Evolutionary conservation across 2,113 vertebrate species (phyloP).

Genomic region (Raja brachyura): DNA sequence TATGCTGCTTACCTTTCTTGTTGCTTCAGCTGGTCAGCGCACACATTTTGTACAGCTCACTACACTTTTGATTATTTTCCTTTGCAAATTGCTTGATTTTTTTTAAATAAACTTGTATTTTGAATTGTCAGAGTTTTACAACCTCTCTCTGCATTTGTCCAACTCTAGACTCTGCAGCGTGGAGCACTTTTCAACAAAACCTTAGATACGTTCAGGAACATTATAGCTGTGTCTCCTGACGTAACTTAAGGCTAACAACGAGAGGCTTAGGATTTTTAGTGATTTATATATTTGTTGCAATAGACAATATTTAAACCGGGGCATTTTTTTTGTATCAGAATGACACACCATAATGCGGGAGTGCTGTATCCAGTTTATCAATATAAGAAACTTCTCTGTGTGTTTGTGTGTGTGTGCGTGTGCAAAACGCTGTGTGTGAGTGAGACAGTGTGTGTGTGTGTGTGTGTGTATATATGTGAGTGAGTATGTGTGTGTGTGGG

Average conservation of each 20-base stretch:
- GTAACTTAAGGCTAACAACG: neutral
- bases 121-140: neutral
- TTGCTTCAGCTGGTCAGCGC: constrained; percentile 1
- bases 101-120: neutral
- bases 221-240: neutral
- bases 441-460: too few species aligned
- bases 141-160: neutral
- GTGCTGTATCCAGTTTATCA: neutral
- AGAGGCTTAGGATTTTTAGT: neutral
- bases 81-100: neutral
- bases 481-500: too few species aligned
- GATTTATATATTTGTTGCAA: neutral
- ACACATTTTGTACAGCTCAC: neutral
- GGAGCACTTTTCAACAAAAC: neutral
- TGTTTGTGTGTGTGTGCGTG: too few species aligned
- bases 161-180: neutral
- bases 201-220: neutral
- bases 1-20: constrained; percentile 6
- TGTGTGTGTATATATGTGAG: too few species aligned
- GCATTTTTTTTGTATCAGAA: neutral
- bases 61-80: neutral
- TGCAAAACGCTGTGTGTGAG: too few species aligned
- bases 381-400: neutral
- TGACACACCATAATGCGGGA: neutral
- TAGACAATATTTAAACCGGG: neutral